Evolutionary conservation across 37 sponge, comb jelly and placozoan genomes (phyloP), one percentile per base, ranked within the genome.

Genomic region (Geodia barretti): DNA sequence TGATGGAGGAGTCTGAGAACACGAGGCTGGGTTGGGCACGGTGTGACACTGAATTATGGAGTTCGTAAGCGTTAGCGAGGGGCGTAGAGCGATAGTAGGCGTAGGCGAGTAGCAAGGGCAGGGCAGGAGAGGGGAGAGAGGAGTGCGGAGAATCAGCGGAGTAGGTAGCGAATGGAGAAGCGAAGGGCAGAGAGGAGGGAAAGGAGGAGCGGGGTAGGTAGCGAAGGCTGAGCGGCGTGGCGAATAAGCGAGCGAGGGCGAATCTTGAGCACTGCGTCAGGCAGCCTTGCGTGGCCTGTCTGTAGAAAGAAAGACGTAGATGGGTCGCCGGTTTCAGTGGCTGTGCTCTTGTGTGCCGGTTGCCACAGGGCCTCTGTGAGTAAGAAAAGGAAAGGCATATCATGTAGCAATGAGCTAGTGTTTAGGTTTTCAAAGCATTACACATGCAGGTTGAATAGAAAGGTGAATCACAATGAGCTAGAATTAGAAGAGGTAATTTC

Each of bases 291-390:
- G 89, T 26, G 94, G 90, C 42, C 82, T 38, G 20, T 74, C n/a
- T 19, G 94, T 93, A 0, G 94, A 90, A 85, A n/a, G n/a, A n/a
- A 93, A 93, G 17, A 90, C 71, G 58, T 86, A 93, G 23, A 85
- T 41, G 1, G 84, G 70, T 66, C 66, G 83, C 4, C 24, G 72
- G n/a, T 39, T 36, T 78, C 84, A 43, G 58, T 60, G n/a, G 67
- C 19, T 2, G 41, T 47, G 17, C 60, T 33, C 63, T 80, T 60
- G 25, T 54, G 78, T 14, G 83, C 89, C 26, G 89, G 68, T 67
- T 88, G 89, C 89, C 89, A 88, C 47, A 88, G 73, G 30, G 83
- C 64, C 38, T 88, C 89, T 87, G 72, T 4, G 30, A 62, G 28
- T 60, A 77, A 24, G 4, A 3, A 30, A 43, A 42, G 3, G 8